These are phyloP conservation scores for Catamblyrhynchus diadema DNA, from an alignment of 2,797 vertebrate species.

Conservation along the genomic window DNA sequence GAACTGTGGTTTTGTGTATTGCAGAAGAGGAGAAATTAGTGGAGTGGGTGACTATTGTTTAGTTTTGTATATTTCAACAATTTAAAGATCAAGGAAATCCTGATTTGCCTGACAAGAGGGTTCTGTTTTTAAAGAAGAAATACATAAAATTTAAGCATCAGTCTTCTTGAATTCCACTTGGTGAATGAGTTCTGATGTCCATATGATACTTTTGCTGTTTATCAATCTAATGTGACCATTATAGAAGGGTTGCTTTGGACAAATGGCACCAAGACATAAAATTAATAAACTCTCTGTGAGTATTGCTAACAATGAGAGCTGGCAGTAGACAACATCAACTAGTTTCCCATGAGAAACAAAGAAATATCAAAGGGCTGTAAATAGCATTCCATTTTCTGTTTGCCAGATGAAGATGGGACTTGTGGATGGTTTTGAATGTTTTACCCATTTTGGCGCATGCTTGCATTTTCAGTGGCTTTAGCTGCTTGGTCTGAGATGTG, in stretches of 20 bases:
- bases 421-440: background rate
- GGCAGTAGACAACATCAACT: background rate
- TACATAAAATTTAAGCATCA: background rate
- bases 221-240: background rate
- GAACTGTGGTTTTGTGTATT: background rate
- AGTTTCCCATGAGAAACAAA: conserved; percentile 62
- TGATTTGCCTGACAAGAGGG: background rate
- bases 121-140: background rate
- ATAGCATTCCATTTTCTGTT: conserved; percentile 25
- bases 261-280: background rate
- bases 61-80: background rate
- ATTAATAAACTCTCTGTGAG: conserved; percentile 4
- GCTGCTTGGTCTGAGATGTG: background rate
- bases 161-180: background rate
- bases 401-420: conserved; percentile 31
- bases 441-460: background rate
- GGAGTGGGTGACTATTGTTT: background rate
- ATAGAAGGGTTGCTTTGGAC: background rate
- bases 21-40: background rate
- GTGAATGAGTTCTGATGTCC: background rate
- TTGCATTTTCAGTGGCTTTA: background rate
- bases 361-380: conserved; percentile 24
- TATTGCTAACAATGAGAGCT: conserved; percentile 21
- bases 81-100: background rate
- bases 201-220: background rate